phyloP scores from a whole-genome alignment of 2,113 vertebrate genomes.

The Rhinopomastus cyanomelas region DNA sequence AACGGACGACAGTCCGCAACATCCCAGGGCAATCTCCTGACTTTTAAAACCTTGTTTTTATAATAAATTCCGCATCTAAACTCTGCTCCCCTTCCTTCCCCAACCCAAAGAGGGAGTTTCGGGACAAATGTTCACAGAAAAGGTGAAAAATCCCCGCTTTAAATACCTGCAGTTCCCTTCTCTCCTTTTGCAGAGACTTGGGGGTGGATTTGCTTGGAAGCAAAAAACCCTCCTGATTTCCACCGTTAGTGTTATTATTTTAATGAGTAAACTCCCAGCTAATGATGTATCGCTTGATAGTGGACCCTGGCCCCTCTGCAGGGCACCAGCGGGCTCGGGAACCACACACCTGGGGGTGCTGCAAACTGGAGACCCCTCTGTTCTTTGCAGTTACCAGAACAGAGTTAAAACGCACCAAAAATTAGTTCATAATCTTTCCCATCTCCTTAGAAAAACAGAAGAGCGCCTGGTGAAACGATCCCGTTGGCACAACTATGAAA shows the following conservation, averaged over 20 bases:
- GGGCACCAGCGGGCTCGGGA: not conserved
- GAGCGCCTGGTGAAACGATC: not conserved
- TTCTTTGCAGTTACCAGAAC: not conserved
- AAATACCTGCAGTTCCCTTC: rapidly evolving
- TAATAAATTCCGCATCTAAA: not conserved
- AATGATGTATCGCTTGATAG: not conserved
- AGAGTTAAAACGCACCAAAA: not conserved
- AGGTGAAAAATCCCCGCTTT: rapidly evolving
- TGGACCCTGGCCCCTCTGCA: not conserved
- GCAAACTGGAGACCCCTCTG: not conserved
- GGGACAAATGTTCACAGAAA: not conserved
- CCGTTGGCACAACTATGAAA: not conserved
- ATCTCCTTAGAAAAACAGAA: not conserved
- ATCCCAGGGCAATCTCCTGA: not conserved
- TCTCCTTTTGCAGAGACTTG: not conserved
- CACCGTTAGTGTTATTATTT: not conserved
- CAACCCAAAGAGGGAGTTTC: rapidly evolving
- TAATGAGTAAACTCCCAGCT: not conserved
- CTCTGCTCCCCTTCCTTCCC: too few species aligned
- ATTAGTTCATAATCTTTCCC: not conserved
- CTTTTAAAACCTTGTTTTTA: rapidly evolving
- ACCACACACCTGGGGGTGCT: not conserved
- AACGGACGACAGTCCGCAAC: too few species aligned
- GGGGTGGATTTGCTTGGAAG: not conserved
- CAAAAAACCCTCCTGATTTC: not conserved